phyloP scores from a whole-genome alignment of 2,888 invertebrate species.

The Aleiodes alternator region DNA sequence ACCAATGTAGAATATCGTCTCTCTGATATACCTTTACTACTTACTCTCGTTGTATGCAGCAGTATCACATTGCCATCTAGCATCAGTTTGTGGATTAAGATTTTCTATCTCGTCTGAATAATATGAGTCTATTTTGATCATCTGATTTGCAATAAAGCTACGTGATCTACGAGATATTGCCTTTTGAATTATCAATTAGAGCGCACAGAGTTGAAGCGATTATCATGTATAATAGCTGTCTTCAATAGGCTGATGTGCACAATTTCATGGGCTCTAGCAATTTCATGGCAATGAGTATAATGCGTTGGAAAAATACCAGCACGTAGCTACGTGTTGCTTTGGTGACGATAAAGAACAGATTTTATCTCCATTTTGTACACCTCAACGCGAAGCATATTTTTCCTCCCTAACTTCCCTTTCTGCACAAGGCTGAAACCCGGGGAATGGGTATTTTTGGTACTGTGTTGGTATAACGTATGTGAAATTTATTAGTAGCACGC shows the following conservation, averaged over 20 bases:
- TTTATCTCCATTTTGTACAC: slow-evolving; percentile 29
- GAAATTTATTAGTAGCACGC: slow-evolving; percentile 63
- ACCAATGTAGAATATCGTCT: slow-evolving; percentile 7
- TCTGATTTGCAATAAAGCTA: background rate
- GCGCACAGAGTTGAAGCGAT: slow-evolving; percentile 18
- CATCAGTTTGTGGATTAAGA: background rate
- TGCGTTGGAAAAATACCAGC: background rate
- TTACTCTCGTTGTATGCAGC: too few relatives aligned
- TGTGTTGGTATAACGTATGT: slow-evolving; percentile 47
- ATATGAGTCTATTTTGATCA: background rate
- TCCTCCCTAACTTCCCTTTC: background rate
- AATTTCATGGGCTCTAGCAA: background rate
- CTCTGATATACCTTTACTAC: too few relatives aligned
- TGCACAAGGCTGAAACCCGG: background rate
- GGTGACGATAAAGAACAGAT: slow-evolving; percentile 5
- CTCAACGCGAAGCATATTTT: slow-evolving; percentile 20
- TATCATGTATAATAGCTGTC: slow-evolving; percentile 11
- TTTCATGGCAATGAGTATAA: slow-evolving; percentile 5
- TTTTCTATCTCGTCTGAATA: slow-evolving; percentile 20
- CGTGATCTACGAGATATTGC: slow-evolving; percentile 7
- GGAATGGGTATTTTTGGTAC: background rate
- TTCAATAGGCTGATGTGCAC: background rate
- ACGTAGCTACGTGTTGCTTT: background rate
- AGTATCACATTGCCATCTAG: slow-evolving; percentile 2
- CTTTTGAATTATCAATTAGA: slow-evolving; percentile 4